Base-by-base conservation (phyloP, 2,888 invertebrate genomes). In the Papilio gigon region DNA sequence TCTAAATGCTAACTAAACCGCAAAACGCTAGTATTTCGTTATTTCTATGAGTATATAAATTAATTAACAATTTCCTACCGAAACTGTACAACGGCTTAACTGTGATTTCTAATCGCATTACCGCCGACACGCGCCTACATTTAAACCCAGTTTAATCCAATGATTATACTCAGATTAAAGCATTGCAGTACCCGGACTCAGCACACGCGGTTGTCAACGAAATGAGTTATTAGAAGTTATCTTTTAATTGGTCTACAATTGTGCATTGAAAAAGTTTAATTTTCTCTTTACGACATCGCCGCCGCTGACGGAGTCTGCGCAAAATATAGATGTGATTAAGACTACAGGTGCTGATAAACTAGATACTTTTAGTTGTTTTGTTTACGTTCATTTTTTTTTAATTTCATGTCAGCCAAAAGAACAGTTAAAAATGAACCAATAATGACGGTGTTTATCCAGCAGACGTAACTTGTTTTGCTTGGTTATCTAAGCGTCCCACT, bases 231-330 rank as follows among this genome's bases (percentile, higher is more conserved):
- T 53, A 59, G 50, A 27, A 61, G 40, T 40, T 4, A 37, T 53
- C n/a, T 50, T 65, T 61, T 69, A 69, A 69, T 69, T 69, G 65
- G 65, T 37, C 14, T 35, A 60, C 14, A 53, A 65, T 42, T 40
- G 30, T 60, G 2, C 42, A 33, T 33, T 30, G 22, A 68, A 68
- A 64, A 60, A 65, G 17, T 58, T 22, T 30, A 64, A 53, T 69
- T 69, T 69, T 69, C 64, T 69, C 65, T 50, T 40, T 20, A 25
- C 60, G 40, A 27, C 40, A 59, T 47, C n/a, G 25, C 6, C 37
- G 25, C 44, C 37, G 27, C 20, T 64, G 20, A 25, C 30, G 2
- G 37, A 14, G 50, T 61, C 37, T 20, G 37, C 37, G 40, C 33
- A 44, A 35, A 66, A 47, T 66, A 17, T 35, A 50, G 60, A 60